Conservation (phyloP, 2,113 vertebrate species). For the Xenotilapia leptura region DNA sequence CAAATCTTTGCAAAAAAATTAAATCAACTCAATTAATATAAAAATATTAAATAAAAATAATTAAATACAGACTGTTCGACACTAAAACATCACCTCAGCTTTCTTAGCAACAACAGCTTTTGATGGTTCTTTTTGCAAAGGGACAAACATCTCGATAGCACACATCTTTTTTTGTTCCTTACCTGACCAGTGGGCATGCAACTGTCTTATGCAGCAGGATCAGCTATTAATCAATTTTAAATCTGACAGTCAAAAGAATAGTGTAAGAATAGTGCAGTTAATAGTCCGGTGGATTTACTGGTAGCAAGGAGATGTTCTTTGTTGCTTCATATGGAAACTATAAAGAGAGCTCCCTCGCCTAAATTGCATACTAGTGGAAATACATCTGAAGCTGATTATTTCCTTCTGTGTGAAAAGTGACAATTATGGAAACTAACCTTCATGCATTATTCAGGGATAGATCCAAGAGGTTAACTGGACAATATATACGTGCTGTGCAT, state of each 20-base stretch:
- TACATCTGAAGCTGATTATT: background rate
- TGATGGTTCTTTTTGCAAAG: background rate
- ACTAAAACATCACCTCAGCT: background rate
- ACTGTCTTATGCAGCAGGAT: background rate
- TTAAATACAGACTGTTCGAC: rapidly evolving
- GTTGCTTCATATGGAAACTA: background rate
- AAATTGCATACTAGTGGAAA: background rate
- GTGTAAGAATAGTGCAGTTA: background rate
- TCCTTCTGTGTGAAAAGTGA: background rate
- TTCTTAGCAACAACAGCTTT: background rate
- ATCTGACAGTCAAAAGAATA: background rate
- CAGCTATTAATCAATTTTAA: background rate
- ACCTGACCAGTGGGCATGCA: background rate
- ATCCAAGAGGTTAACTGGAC: background rate
- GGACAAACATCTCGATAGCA: background rate
- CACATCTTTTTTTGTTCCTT: background rate
- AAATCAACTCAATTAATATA: background rate
- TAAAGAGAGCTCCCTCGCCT: background rate
- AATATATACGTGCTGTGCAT: background rate
- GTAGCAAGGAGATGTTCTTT: background rate
- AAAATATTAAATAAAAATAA: background rate
- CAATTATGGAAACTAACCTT: background rate
- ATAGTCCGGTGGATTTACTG: background rate
- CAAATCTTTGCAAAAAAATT: background rate
- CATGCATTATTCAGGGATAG: background rate